Percentiles rank a stretch among this genome's conserved stretches.
Evolutionary conservation across 2,113 vertebrate species (phyloP).

Genomic region (Hirundichthys speculiger): DNA sequence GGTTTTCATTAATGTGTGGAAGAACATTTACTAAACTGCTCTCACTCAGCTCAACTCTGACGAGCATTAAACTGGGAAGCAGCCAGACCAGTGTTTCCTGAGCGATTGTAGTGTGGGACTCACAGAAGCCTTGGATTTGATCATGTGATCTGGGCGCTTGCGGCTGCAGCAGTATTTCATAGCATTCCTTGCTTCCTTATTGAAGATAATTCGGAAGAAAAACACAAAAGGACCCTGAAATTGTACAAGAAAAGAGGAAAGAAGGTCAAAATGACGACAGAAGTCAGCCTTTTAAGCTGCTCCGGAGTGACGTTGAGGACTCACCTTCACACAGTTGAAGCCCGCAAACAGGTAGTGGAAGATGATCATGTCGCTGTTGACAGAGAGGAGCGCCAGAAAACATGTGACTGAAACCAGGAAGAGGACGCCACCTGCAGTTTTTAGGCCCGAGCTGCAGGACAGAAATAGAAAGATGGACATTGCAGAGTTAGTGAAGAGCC

Average conservation of each 20-base stretch:
- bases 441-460: conserved; percentile 83
- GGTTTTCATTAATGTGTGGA: no score
- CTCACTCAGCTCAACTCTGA: no score
- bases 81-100: no score
- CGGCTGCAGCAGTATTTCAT: conserved; percentile 87
- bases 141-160: conserved; percentile 82
- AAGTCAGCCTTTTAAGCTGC: background rate
- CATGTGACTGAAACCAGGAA: conserved; percentile 87
- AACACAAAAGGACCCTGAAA: conserved; percentile 92
- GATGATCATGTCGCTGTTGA: conserved; percentile 92
- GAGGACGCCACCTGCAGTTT: conserved; percentile 84
- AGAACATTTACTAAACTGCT: no score
- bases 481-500: background rate
- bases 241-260: background rate
- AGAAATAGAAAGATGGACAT: conserved; percentile 13
- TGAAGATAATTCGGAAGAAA: conserved; percentile 89
- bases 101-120: conserved; percentile 51
- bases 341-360: conserved; percentile 94
- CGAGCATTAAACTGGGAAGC: no score
- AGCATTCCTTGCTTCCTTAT: conserved; percentile 88
- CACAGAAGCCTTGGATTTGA: conserved; percentile 91
- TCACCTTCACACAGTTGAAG: conserved; percentile 91
- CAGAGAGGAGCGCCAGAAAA: conserved; percentile 89
- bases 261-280: background rate
- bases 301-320: background rate